Evolutionary conservation across 2,797 vertebrate genomes (phyloP), one percentile per base, ranked within the genome.

Genomic region (Typhlichthys eigenmanni): DNA sequence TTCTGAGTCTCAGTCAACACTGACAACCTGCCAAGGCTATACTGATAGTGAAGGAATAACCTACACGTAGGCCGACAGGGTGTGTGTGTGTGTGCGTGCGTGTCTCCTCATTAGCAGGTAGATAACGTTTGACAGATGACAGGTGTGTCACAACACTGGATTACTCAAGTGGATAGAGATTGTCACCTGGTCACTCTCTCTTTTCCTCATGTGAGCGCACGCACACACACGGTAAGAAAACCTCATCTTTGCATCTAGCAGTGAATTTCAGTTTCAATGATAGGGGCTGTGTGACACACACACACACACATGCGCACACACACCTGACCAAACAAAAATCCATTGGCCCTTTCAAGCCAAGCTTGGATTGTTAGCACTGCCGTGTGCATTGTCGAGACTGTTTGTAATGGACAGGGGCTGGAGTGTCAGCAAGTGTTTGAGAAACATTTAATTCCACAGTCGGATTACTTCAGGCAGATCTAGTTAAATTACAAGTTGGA

Each of bases 31-130:
- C 16, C 60, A 50, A 56, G 69, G 70, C 73, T 71, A 16, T 70
- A 66, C 9, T 51, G 60, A 59, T 52, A 58, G 47, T 63, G 60
- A 48, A 60, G 19, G 64, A 64, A 66, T 60, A 61, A 71, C 49
- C 49, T 65, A 55, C 13, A 38, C 7, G 1, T 13, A 38, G 13
- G 1, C 13, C 24, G 11, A 38, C 47, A 50, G 62, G 9, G 14
- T 50, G 16, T 38, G 54, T 50, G 54, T 38, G 51, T 9, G 14
- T 47, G 24, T 51, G 1, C 17, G 29, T 52, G 59, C 50, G 59
- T 56, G 55, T 60, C 24, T 58, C 65, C 60, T 76, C 74, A 79
- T 77, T 76, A 74, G 66, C 50, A 57, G 65, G 60, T 55, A 59
- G 64, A 67, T 50, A n/a, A 57, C 16, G 47, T 14, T 47, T 49